phyloP scores from a whole-genome alignment of 2,797 vertebrate genomes.

The Parauchenoglanis punctatus region DNA sequence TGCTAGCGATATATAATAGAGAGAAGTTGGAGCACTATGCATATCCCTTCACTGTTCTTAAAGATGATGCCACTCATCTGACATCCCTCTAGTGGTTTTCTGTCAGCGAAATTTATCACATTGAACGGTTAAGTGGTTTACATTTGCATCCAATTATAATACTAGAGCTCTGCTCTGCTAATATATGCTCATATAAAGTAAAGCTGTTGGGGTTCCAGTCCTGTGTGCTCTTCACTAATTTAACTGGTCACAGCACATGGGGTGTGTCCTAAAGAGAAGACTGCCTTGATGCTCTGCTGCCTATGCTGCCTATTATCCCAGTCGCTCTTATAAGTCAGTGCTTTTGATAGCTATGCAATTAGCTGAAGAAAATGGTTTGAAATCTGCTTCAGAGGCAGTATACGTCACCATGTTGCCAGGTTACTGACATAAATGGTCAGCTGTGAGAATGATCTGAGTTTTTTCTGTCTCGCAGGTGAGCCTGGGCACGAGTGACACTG shows the following conservation, averaged over 20 bases:
- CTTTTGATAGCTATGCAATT: background rate
- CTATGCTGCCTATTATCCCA: constrained; percentile 2
- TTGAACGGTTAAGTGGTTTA: background rate
- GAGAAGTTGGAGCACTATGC: background rate
- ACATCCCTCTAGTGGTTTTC: background rate
- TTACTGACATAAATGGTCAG: background rate
- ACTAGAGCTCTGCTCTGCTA: background rate
- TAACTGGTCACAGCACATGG: background rate
- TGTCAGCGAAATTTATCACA: background rate
- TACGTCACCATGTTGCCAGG: constrained; percentile 2
- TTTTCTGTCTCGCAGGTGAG: constrained; percentile 79
- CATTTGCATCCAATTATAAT: constrained; percentile 12
- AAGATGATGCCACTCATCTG: background rate
- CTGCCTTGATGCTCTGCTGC: constrained; percentile 3
- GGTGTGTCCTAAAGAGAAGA: background rate
- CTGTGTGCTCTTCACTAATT: background rate
- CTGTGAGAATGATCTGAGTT: background rate
- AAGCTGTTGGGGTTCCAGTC: background rate
- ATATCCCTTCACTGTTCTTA: background rate
- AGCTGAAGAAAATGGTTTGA: constrained; percentile 2
- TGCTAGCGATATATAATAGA: background rate
- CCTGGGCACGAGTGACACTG: constrained; percentile 92
- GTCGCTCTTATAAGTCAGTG: background rate
- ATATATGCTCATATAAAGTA: background rate
- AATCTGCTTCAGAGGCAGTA: background rate